Evolutionary conservation across 1,140 invertebrate genomes (phyloP).

Genomic region (Conus ventricosus): DNA sequence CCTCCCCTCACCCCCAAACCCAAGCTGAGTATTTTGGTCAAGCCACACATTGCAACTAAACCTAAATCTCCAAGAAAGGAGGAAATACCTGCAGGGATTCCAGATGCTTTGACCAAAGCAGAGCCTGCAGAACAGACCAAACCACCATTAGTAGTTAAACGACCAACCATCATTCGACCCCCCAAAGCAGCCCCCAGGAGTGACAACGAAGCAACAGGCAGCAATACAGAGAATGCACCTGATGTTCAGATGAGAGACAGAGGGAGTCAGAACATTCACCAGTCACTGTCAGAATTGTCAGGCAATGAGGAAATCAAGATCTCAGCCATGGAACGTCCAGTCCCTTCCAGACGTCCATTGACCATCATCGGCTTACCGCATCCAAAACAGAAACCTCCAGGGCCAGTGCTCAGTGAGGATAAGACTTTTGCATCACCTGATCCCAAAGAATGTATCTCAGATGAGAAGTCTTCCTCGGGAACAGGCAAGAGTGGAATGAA

Average conservation of each 20-base stretch:
- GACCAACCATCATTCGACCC: conserved; percentile 48
- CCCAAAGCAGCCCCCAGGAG: conserved; percentile 37
- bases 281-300: conserved; percentile 13
- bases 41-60: conserved; percentile 38
- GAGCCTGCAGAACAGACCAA: conserved; percentile 10
- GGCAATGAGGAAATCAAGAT: neutral
- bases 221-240: neutral
- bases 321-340: neutral
- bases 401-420: neutral
- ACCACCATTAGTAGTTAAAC: conserved; percentile 12
- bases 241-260: conserved; percentile 30
- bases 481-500: neutral
- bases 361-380: conserved; percentile 29
- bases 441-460: neutral
- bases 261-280: neutral
- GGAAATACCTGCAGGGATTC: neutral
- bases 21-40: conserved; percentile 47
- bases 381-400: neutral
- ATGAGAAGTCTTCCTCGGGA: neutral
- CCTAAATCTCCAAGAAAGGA: neutral
- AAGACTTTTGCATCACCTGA: neutral
- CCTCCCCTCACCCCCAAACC: conserved; percentile 42
- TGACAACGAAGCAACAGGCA: neutral
- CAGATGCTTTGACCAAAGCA: neutral
- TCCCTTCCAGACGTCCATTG: conserved; percentile 30